A percentile compares a stretch with the other conserved stretches of the same genome.
These are phyloP conservation scores for Drosophila monieri DNA, from an alignment of 2,888 invertebrate species.

Conservation along the genomic window DNA sequence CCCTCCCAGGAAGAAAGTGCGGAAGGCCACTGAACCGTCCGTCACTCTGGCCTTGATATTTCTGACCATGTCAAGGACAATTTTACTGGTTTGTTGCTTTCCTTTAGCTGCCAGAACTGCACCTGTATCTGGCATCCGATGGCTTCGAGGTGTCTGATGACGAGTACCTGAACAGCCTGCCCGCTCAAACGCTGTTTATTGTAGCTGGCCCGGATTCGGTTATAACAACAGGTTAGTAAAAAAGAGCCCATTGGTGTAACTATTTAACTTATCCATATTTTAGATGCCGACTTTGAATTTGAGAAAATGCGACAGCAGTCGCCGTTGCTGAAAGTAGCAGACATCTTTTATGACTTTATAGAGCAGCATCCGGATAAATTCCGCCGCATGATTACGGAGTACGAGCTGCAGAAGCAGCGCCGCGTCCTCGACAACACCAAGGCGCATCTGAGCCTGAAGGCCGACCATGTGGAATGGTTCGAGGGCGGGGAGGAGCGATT, in stretches of 20 bases:
- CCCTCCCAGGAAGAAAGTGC: slow-evolving; percentile 9
- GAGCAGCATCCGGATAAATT: slow-evolving; percentile 85
- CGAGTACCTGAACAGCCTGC: slow-evolving; percentile 90
- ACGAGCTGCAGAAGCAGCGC: slow-evolving; percentile 84
- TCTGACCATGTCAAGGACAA: slow-evolving; percentile 58
- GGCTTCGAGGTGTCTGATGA: slow-evolving; percentile 90
- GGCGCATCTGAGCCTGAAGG: slow-evolving; percentile 86
- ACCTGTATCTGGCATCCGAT: slow-evolving; percentile 87
- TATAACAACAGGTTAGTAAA: slow-evolving; percentile 86
- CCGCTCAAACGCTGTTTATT: slow-evolving; percentile 90
- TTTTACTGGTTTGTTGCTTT: slow-evolving; percentile 25
- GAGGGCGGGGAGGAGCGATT: slow-evolving; percentile 87
- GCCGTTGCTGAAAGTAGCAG: slow-evolving; percentile 89
- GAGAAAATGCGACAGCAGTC: slow-evolving; percentile 83
- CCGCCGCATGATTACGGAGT: slow-evolving; percentile 80
- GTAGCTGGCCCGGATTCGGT: slow-evolving; percentile 84
- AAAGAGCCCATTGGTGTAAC: background rate
- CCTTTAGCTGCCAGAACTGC: slow-evolving; percentile 82
- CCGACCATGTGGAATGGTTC: slow-evolving; percentile 92
- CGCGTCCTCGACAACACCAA: slow-evolving; percentile 81
- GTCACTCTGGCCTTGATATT: slow-evolving; percentile 16
- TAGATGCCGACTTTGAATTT: slow-evolving; percentile 81
- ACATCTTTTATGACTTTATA: slow-evolving; percentile 90
- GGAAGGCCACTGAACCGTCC: slow-evolving; percentile 60
- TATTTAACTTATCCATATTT: background rate